Evolutionary conservation across 2,888 invertebrate genomes (phyloP), one percentile per base, ranked within the genome.

Genomic region (Callosobruchus maculatus): DNA sequence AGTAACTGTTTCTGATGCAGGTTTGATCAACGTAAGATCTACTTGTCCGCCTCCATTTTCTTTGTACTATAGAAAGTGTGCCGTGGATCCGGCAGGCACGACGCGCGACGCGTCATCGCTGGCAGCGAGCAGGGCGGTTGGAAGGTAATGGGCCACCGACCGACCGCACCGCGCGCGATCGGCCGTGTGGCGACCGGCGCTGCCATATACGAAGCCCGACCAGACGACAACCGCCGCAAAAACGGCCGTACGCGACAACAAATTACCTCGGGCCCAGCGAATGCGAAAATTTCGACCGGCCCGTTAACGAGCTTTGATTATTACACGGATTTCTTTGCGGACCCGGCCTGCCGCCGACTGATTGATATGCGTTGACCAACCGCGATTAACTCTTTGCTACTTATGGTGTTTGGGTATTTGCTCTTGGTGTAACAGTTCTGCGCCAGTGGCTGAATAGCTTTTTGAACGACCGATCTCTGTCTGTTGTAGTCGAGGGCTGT

Each of bases 181-280:
- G n/a, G n/a, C n/a, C 18, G 13, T 13, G 9, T 49, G 49, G 13
- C 49, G 49, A 49, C 49, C 13, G 77, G 75, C 77, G 79, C 80
- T 82, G 78, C 82, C 81, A 81, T 82, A 82, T 81, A 80, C 20
- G 74, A 72, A 26, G 74, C 7, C 49, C 49, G n/a, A n/a, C n/a
- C n/a, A n/a, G n/a, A n/a, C n/a, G n/a, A n/a, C n/a, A n/a, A n/a
- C 7, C 5, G 13, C 13, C 1, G 49, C 49, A 49, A 49, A 49
- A 49, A 49, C 49, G 13, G 13, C 49, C 49, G 49, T 49, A 49
- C 49, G 49, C 49, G 49, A 49, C 49, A 49, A 49, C 49, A 49
- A 49, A 49, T 49, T 49, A 49, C 49, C 49, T 5, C 49, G 9
- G 13, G 49, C 1, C 13, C 49, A 18, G 49, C 13, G 49, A 49